Base-by-base conservation (phyloP, 2,888 invertebrate genomes). In the Lasioglossum marginatum region DNA sequence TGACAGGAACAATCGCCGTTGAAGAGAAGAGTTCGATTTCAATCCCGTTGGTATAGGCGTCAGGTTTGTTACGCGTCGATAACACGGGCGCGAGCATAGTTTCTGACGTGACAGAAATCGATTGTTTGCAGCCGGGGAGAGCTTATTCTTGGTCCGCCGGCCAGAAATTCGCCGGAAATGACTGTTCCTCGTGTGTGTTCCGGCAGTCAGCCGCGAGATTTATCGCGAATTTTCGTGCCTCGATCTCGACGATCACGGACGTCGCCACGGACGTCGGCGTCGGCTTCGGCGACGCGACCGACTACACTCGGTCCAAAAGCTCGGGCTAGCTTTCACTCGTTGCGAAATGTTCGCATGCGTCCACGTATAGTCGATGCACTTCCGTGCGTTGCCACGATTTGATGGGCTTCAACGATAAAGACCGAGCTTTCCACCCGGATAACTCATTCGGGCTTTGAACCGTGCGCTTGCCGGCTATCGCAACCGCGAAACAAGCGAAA, bases 151-250 rank as follows among this genome's bases (percentile, higher is more conserved):
- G 79, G 73, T 68, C 80, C 66, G 73, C 57, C 71, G 75, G 68
- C 77, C 85, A 89, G 84, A 88, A 82, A 90, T 89, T 86, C 87
- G 40, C 88, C 90, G 90, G 90, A 90, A 90, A 90, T 91, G 91
- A 90, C 81, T 83, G 83, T 86, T 90, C 90, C 91, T 81, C 89
- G 80, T 87, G 91, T 89, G 78, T 88, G 89, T 90, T 87, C 88
- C 91, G 87, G 79, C 82, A 88, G 86, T 90, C 91, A 76, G 86
- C 85, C 80, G 77, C 76, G 89, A 91, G 91, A 90, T 91, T 90
- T 91, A 90, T 91, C 88, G 90, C 82, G 89, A 85, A 90, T 83
- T 90, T 86, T 91, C 90, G 91, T 90, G 90, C 87, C 82, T 70
- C 83, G 91, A 87, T 91, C 90, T 80, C 81, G 86, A 72, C 27